A percentile compares a stretch with the other conserved stretches of the same genome.
Evolutionary conservation across 2,797 vertebrate species (phyloP).

Genomic region (Lateolabrax maculatus): DNA sequence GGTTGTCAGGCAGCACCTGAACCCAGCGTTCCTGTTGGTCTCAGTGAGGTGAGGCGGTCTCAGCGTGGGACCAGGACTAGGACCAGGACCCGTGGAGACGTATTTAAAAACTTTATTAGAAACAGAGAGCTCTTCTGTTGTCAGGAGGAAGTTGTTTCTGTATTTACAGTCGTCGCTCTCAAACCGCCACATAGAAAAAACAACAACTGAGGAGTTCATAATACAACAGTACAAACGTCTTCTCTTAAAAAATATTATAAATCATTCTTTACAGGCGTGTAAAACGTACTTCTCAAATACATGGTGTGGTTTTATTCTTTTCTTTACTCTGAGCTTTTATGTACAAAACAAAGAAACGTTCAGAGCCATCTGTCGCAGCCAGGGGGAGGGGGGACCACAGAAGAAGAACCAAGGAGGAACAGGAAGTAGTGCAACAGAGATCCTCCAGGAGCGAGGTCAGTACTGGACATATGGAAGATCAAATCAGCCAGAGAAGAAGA

Average conservation of each 20-base stretch:
- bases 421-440: conserved; percentile 23
- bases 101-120: conserved; percentile 98
- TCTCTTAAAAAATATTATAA: conserved; percentile 96
- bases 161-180: conserved; percentile 81
- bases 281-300: conserved; percentile 94
- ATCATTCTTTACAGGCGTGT: conserved; percentile 95
- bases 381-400: conserved; percentile 14
- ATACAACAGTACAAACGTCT: conserved; percentile 90
- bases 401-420: background rate
- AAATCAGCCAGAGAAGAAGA: conserved; percentile 8
- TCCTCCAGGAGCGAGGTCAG: background rate
- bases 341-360: conserved; percentile 83
- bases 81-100: conserved; percentile 45
- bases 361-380: conserved; percentile 38
- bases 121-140: conserved; percentile 88
- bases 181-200: conserved; percentile 78
- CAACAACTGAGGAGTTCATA: conserved; percentile 84
- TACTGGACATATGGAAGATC: background rate
- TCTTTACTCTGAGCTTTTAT: conserved; percentile 82
- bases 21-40: background rate
- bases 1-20: background rate
- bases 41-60: background rate
- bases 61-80: background rate
- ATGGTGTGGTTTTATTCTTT: conserved; percentile 70
- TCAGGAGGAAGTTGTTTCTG: conserved; percentile 56